Evolutionary conservation across 2,797 vertebrate genomes (phyloP), one percentile per base, ranked within the genome.

Genomic region (Spinus pinus): DNA sequence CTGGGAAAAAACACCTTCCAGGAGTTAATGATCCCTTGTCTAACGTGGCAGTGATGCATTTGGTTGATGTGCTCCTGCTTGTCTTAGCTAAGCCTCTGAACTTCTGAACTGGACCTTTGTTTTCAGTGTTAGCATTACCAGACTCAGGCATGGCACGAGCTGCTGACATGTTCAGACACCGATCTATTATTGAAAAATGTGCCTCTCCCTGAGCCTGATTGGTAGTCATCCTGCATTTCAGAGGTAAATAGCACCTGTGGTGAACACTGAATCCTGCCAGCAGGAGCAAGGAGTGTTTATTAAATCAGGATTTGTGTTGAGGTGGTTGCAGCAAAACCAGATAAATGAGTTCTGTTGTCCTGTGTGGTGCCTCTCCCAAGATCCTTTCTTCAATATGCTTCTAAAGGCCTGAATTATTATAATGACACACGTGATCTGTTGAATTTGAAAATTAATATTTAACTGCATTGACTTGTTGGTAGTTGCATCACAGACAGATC

Each of bases 231-330:
- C 12, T 7, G 23, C 15, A 64, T 54, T 91, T 88, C 73, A 81
- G 88, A 92, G 73, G 49, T 88, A 94, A 95, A 65, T 51, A 90
- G 11, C 53, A 35, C 64, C 51, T 87, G 60, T 46, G 81, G 27
- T n/a, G 7, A 88, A 1, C 51, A 35, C 27, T 53, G 62, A 70
- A 69, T 75, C 51, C 37, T 93, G 23, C 31, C 66, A 83, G 44
- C 23, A 77, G 49, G 28, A 90, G 56, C 30, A 70, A 64, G 37
- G 30, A 46, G 25, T 61, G 31, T 58, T 86, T 61, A 83, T 91
- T 91, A 93, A 67, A 70, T 47, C 61, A 78, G 16, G 5, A 54
- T 71, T 78, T 50, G 18, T 65, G 39, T 53, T 72, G n/a, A 78
- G 54, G 37, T 56, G 6, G 8, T 49, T 90, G 56, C 66, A 84